Evolutionary conservation across 2,113 vertebrate genomes (phyloP), one percentile per base, ranked within the genome.

Genomic region (Camelus bactrianus): DNA sequence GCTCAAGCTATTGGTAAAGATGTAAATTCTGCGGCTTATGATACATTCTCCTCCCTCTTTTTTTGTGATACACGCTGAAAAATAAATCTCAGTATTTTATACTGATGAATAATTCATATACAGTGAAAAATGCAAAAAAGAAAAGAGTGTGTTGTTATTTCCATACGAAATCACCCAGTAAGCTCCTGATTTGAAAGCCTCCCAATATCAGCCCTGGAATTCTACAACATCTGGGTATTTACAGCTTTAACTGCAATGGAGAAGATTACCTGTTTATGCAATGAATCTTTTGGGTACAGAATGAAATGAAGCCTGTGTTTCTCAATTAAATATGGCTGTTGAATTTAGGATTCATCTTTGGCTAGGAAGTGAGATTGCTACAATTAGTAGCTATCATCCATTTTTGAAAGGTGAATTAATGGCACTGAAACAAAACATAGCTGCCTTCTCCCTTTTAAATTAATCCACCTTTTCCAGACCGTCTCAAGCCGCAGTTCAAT

Each of bases 101-200:
- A 35, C 38, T 76, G 79, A 92, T 83, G 46, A 96, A 93, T 96
- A 96, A 97, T 96, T 96, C 82, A 96, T 42, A 77, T 15, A n/a
- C 32, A 93, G 32, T 64, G 17, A 75, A 88, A 93, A 70, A 70
- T 64, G 26, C 58, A 67, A 52, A 81, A 95, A 95, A 20, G 26
- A 42, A 81, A 83, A 89, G 50, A 50, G 8, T 38, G 4, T 62
- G 35, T 24, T 93, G 79, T n/a, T 67, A 79, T 88, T 98, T 89
- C n/a, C 84, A 46, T 42, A 52, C 65, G 19, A 94, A 92, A 89
- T 94, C 70, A 83, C n/a, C 15, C 38, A 7, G 8, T 70, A 42
- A 60, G 38, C 77, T 94, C 77, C 67, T 60, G 32, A 95, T 83
- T 91, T 95, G 30, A 85, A 83, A 91, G 89, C 89, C 50, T 87